phyloP scores from a whole-genome alignment of 2,113 vertebrate genomes.

The Acrocephalus kingi region DNA sequence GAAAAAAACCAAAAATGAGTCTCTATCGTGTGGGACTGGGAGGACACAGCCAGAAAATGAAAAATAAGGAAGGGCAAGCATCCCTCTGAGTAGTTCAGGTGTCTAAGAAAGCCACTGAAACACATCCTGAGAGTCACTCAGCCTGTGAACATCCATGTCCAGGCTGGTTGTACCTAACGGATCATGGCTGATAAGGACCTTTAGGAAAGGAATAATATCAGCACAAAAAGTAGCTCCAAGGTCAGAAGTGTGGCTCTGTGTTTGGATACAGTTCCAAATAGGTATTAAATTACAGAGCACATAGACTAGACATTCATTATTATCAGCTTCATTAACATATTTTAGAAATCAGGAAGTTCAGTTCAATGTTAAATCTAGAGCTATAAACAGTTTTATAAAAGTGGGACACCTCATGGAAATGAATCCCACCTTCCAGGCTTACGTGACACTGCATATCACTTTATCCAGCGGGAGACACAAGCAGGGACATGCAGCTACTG shows the following conservation, averaged over 20 bases:
- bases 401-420: background rate
- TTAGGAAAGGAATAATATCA: background rate
- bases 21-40: rapidly evolving
- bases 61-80: background rate
- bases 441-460: background rate
- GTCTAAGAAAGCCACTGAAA: background rate
- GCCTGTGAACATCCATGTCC: rapidly evolving
- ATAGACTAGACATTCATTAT: background rate
- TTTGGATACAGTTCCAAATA: slow-evolving; percentile 1
- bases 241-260: background rate
- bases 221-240: background rate
- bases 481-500: background rate
- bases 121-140: background rate
- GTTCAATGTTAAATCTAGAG: background rate
- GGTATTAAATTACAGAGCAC: background rate
- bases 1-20: background rate
- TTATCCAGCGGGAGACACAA: background rate
- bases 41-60: background rate
- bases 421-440: background rate
- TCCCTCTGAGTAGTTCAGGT: background rate
- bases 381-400: background rate
- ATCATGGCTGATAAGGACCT: background rate
- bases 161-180: background rate
- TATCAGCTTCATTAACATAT: slow-evolving; percentile 8
- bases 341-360: slow-evolving; percentile 9